These are phyloP conservation scores for Indri indri DNA, from an alignment of 2,113 vertebrate genomes.

Conservation along the genomic window DNA sequence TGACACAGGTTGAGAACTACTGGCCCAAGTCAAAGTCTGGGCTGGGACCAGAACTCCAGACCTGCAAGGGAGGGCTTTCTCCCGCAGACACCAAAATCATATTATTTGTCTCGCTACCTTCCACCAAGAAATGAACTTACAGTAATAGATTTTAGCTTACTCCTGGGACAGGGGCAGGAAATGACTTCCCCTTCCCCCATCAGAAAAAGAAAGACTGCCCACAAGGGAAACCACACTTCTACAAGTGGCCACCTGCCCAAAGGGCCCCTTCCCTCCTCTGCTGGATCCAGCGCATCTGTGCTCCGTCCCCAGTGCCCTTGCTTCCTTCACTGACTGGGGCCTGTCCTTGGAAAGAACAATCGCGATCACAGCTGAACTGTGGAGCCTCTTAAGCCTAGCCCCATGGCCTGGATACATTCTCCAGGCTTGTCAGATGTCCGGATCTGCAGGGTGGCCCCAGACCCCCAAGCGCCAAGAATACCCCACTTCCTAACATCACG, in stretches of 20 bases:
- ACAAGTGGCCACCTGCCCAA: slow-evolving; percentile 63
- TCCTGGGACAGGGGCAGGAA: slow-evolving; percentile 49
- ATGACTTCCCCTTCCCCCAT: slow-evolving; percentile 6
- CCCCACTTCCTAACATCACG: neutral
- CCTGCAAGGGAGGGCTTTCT: neutral
- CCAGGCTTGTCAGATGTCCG: slow-evolving; percentile 64
- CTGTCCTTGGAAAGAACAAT: slow-evolving; percentile 73
- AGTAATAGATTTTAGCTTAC: slow-evolving; percentile 45
- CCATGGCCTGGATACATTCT: slow-evolving; percentile 63
- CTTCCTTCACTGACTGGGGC: slow-evolving; percentile 52
- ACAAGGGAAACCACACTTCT: slow-evolving; percentile 57
- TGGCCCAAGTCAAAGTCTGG: neutral
- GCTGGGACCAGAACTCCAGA: neutral
- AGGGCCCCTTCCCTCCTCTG: slow-evolving; percentile 48
- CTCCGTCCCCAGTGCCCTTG: slow-evolving; percentile 54
- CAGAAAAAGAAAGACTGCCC: slow-evolving; percentile 24
- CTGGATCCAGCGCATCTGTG: slow-evolving; percentile 66
- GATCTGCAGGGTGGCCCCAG: slow-evolving; percentile 62
- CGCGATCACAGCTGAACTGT: slow-evolving; percentile 64
- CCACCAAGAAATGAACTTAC: slow-evolving; percentile 14
- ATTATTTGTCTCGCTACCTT: slow-evolving; percentile 18
- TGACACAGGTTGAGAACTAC: neutral
- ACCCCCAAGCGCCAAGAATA: slow-evolving; percentile 40
- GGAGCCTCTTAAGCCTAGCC: slow-evolving; percentile 58
- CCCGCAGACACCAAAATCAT: neutral